phyloP scores from a whole-genome alignment of 2,113 vertebrate species.

The Pelecanoides urinatrix region DNA sequence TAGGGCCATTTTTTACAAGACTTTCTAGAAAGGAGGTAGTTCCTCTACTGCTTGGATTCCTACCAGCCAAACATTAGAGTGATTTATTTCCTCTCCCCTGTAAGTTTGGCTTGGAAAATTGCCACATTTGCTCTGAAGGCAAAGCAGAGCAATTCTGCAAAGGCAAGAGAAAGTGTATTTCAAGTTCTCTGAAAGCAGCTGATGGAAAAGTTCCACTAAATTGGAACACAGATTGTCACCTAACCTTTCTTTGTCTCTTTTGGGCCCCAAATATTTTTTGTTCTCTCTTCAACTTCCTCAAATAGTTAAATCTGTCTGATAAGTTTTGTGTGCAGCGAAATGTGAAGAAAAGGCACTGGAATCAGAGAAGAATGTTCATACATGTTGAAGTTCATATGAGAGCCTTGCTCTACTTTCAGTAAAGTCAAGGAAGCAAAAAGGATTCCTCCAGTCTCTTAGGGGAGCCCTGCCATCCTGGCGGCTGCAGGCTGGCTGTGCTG shows the following conservation, averaged over 20 bases:
- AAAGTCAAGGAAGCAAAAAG: not conserved
- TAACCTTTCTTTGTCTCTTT: not conserved
- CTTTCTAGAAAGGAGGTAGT: not conserved
- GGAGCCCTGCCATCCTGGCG: not conserved
- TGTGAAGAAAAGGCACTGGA: not conserved
- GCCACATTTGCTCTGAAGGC: not conserved
- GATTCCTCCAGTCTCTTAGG: not conserved
- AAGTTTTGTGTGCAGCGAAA: not conserved
- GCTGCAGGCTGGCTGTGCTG: not conserved
- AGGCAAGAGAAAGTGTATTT: not conserved
- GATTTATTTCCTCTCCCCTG: not conserved
- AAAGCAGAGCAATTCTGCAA: not conserved
- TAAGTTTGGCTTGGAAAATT: slow-evolving; percentile 5
- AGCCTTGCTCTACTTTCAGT: not conserved
- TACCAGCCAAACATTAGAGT: not conserved
- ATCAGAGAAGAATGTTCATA: not conserved
- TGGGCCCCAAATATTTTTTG: not conserved
- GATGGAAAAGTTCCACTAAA: not conserved
- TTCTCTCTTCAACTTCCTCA: not conserved
- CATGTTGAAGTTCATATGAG: not conserved
- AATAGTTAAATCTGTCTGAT: not conserved
- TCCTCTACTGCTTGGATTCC: not conserved
- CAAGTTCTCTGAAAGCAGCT: not conserved
- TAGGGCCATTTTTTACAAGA: not conserved
- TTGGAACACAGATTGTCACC: not conserved